phyloP scores from a whole-genome alignment of 2,113 vertebrate species.

The Neodon shergylaensis region DNA sequence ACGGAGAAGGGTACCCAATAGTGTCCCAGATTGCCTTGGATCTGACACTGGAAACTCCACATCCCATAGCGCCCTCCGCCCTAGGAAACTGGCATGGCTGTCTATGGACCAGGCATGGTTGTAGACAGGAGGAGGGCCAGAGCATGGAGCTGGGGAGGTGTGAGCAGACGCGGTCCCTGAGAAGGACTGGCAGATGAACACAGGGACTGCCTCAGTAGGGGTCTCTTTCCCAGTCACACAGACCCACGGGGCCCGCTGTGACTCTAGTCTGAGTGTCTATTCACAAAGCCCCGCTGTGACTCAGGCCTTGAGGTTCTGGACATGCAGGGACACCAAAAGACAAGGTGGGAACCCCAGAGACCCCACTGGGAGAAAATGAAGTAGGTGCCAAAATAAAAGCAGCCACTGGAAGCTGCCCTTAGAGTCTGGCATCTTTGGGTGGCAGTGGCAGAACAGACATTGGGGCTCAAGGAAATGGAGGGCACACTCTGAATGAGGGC shows the following conservation, averaged over 20 bases:
- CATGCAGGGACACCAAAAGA: background rate
- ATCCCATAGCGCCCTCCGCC: background rate
- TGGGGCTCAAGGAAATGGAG: too few relatives aligned
- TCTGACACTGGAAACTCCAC: background rate
- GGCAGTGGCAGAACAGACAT: accelerated
- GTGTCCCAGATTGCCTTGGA: background rate
- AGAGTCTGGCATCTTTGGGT: background rate
- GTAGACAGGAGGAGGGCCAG: background rate
- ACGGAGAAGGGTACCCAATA: accelerated
- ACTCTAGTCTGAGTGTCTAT: background rate
- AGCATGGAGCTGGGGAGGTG: background rate
- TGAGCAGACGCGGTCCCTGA: background rate
- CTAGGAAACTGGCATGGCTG: background rate
- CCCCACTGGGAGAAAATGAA: background rate
- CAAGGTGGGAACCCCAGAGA: background rate
- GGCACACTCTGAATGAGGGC: background rate
- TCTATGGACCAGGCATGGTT: background rate
- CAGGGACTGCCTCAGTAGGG: accelerated
- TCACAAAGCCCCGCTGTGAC: background rate
- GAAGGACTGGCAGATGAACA: too few relatives aligned
- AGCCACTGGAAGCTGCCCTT: background rate
- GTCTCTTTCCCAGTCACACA: accelerated
- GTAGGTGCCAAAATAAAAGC: accelerated
- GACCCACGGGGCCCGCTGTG: accelerated
- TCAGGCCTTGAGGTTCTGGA: background rate